A percentile compares a stretch with the other conserved stretches of the same genome.
These are phyloP conservation scores for Argyrosomus japonicus DNA, from an alignment of 2,113 vertebrate genomes.

Conservation along the genomic window DNA sequence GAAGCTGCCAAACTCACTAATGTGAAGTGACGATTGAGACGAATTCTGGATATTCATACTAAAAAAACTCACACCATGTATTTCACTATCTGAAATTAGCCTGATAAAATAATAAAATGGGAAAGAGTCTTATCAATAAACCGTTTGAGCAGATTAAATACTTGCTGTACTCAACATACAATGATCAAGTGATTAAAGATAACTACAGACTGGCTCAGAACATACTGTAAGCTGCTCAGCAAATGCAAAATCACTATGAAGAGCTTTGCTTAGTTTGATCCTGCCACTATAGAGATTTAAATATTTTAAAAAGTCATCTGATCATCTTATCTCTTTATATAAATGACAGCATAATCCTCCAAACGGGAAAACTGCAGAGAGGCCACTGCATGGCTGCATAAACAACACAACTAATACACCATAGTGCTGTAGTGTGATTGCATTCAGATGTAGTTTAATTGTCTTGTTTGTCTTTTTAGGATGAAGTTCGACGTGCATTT, in stretches of 20 bases:
- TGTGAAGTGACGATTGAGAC: background rate
- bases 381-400: background rate
- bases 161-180: conserved; percentile 49
- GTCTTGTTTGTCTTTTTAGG: background rate
- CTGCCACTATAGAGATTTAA: background rate
- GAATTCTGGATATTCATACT: background rate
- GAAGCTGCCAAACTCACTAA: background rate
- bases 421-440: background rate
- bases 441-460: background rate
- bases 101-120: conserved; percentile 14
- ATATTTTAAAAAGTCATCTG: conserved; percentile 5
- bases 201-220: conserved; percentile 27
- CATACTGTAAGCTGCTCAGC: conserved; percentile 20
- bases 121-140: conserved; percentile 21
- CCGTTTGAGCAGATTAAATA: conserved; percentile 32
- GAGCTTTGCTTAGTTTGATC: conserved; percentile 24
- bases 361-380: background rate
- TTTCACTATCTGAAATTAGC: conserved; percentile 10
- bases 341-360: conserved; percentile 19
- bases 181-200: conserved; percentile 59
- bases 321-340: conserved; percentile 47
- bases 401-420: background rate
- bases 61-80: background rate
- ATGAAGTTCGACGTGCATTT: background rate
- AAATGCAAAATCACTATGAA: conserved; percentile 52